Base-by-base conservation (phyloP, 2,113 vertebrate species). In the Ovibos moschatus region DNA sequence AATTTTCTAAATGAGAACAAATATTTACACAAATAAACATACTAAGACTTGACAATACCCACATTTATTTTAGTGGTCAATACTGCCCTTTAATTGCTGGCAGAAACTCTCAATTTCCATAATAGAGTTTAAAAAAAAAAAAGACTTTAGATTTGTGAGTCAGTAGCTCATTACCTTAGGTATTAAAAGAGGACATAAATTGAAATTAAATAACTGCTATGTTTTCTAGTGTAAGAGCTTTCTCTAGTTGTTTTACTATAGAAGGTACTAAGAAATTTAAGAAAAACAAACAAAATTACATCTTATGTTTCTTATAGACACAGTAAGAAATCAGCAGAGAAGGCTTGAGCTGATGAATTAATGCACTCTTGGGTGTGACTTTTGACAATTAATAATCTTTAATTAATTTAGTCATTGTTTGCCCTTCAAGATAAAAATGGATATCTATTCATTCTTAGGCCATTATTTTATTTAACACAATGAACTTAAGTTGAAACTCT, bases 381-480 rank as follows among this genome's bases (percentile, higher is more conserved):
- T 82, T 94, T 89, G 71, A 79, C 30, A 82, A 62, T 91, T 91
- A 95, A 79, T 96, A 71, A 90, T 93, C 71, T 97, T 97, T 94
- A 92, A 94, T 87, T 91, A 97, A 91, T 94, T 93, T 78, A 93
- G 67, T 12, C 60, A 82, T 78, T 91, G 25, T 91, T 96, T 87
- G 33, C 19, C 45, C 30, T 96, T 93, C 83, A 62, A 97, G 83
- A 89, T 79, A 84, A 97, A 97, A 92, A 82, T 27, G 67, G 60
- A 11, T 89, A 60, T 28, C 58, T 82, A 50, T 76, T 94, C 43
- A 94, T 98, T 96, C 33, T 30, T 45, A 91, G 50, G 40, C 33
- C 25, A 82, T 94, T 89, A 82, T 84, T 91, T 60, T 71, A 87
- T 79, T 79, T 71, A 85, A 67, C 36, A 81, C 28, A 89, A 67